These are phyloP conservation scores for Drosophila ironensis DNA, from an alignment of 1,140 invertebrate genomes.

Conservation along the genomic window DNA sequence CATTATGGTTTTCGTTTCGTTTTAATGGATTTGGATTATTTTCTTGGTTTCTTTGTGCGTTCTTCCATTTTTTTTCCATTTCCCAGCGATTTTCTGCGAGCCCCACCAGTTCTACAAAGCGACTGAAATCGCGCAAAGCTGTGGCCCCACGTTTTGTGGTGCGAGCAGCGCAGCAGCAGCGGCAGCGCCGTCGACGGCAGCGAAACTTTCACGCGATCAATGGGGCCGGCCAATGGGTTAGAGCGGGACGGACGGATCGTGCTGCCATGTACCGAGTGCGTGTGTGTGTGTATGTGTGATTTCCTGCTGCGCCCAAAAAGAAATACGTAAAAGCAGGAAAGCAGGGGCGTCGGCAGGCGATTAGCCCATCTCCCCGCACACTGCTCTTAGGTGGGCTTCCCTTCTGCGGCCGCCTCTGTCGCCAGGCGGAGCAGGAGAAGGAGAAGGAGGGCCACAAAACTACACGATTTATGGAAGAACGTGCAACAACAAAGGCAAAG, in stretches of 20 bases:
- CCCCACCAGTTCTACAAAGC: constrained; percentile 69
- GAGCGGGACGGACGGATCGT: constrained; percentile 18
- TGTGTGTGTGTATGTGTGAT: constrained; percentile 36
- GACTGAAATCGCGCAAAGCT: constrained; percentile 52
- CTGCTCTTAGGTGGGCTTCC: not conserved
- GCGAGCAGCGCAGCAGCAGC: constrained; percentile 7
- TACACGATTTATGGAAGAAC: constrained; percentile 68
- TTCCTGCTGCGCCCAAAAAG: constrained; percentile 73
- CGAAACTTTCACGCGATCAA: constrained; percentile 70
- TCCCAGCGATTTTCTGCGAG: constrained; percentile 34
- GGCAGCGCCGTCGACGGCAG: constrained; percentile 15
- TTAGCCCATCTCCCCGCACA: not conserved
- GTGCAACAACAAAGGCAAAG: constrained; percentile 74
- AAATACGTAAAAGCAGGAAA: constrained; percentile 40
- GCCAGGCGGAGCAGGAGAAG: constrained; percentile 19
- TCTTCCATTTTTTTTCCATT: not conserved
- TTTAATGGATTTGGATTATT: not conserved
- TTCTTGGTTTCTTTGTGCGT: not conserved
- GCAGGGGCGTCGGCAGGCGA: not conserved
- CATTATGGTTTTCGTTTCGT: too few species aligned
- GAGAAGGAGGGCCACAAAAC: constrained; percentile 54
- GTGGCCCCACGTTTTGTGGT: constrained; percentile 51
- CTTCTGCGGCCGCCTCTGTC: constrained; percentile 7
- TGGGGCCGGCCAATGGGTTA: constrained; percentile 6
- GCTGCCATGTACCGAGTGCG: constrained; percentile 5